Conservation (phyloP, 2,797 vertebrate species). For the Jordanella pulchra region DNA sequence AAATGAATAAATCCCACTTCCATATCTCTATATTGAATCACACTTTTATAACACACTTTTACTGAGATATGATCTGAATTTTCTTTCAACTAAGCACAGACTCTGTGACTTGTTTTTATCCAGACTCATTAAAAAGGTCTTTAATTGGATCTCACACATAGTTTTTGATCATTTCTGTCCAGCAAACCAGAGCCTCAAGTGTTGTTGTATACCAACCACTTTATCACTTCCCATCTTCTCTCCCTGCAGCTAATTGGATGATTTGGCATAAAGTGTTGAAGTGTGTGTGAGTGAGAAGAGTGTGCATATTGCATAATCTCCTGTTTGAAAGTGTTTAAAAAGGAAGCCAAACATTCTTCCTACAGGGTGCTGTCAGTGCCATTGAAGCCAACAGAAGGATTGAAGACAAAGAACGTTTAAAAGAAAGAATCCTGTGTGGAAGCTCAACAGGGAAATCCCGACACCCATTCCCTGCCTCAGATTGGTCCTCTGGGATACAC, state of each 20-base stretch:
- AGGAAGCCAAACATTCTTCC: slow-evolving; percentile 50
- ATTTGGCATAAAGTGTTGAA: slow-evolving; percentile 42
- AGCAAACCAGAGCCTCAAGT: background rate
- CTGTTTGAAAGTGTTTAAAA: slow-evolving; percentile 49
- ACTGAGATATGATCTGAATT: too few relatives aligned
- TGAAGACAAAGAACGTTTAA: slow-evolving; percentile 30
- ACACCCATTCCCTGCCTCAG: slow-evolving; percentile 35
- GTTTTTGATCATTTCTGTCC: background rate
- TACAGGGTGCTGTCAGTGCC: slow-evolving; percentile 45
- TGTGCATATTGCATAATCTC: slow-evolving; percentile 38
- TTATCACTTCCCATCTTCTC: slow-evolving; percentile 18
- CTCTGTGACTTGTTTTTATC: background rate
- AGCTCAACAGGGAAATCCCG: slow-evolving; percentile 30
- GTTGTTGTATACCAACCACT: slow-evolving; percentile 7
- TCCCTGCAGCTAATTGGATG: slow-evolving; percentile 41
- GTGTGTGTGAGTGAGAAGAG: slow-evolving; percentile 22
- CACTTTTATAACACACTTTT: background rate
- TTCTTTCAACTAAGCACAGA: background rate
- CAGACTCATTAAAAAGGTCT: background rate
- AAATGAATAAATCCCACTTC: background rate
- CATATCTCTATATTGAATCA: background rate
- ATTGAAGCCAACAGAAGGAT: slow-evolving; percentile 47
- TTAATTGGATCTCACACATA: background rate
- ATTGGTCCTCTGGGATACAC: slow-evolving; percentile 47
- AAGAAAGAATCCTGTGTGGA: slow-evolving; percentile 21